Evolutionary conservation across 2,888 invertebrate species (phyloP), one percentile per base, ranked within the genome.

Genomic region (Diaprepes abbreviatus): DNA sequence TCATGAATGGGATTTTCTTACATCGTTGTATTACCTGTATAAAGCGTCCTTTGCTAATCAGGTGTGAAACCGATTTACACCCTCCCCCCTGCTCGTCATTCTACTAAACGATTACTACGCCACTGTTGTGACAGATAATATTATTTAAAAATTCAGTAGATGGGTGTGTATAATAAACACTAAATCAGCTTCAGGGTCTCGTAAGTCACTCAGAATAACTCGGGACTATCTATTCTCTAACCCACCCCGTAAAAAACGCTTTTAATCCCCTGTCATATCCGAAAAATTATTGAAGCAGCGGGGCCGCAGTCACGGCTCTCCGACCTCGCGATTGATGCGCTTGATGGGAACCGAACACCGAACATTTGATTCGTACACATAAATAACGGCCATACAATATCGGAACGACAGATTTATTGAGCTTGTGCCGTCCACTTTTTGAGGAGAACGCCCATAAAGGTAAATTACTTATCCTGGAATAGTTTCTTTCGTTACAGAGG

Each of bases 331-430:
- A 70, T 70, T 70, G 70, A 70, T 70, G 70, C 65, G 14, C 65
- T 70, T 70, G 70, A 70, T 70, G 70, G 65, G 64, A 70, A 69
- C 64, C 63, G 58, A 64, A 64, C 64, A 52, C 63, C 58, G 60
- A 60, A 57, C 68, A 38, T 71, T 71, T 71, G 71, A 71, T 71
- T 71, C 71, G 66, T 66, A 57, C 55, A 62, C 83, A 84, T 84
- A 84, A 84, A 84, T 84, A 83, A 84, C 82, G 77, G 81, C 82
- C 81, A 83, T 82, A 84, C 84, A 83, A 83, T 84, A 83, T 82
- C 82, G 80, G 77, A 78, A 78, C 81, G 84, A 83, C 83, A 83
- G 83, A 84, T 84, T 84, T 84, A 84, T 84, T 55, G 59, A 40
- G 60, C 66, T 28, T 36, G 31, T 52, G 59, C 36, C 62, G 43